phyloP scores from a whole-genome alignment of 1,140 invertebrate species.

The Pogonus chalceus region DNA sequence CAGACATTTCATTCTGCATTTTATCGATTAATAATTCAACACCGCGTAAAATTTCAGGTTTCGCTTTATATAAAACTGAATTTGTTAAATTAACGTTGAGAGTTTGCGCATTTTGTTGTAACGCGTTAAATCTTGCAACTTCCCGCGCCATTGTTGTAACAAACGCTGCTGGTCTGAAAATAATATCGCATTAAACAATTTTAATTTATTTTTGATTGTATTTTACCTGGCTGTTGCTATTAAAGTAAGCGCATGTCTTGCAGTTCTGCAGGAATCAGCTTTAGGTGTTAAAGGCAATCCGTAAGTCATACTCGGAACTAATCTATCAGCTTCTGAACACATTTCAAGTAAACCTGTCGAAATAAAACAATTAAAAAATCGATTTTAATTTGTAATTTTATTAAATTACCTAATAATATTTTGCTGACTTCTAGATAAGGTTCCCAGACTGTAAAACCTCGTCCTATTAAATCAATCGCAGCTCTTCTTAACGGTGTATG shows the following conservation, averaged over 20 bases:
- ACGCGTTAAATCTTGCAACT: slow-evolving; percentile 86
- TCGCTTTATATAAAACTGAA: slow-evolving; percentile 74
- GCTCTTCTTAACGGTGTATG: slow-evolving; percentile 86
- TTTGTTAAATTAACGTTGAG: slow-evolving; percentile 72
- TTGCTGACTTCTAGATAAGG: slow-evolving; percentile 95
- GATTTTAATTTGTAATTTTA: too few relatives aligned
- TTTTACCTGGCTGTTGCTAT: slow-evolving; percentile 80
- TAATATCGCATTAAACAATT: slow-evolving; percentile 1
- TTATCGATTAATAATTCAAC: slow-evolving; percentile 95
- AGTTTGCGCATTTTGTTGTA: slow-evolving; percentile 83
- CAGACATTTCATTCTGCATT: slow-evolving; percentile 90
- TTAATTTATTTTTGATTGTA: not conserved
- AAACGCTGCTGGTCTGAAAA: slow-evolving; percentile 75
- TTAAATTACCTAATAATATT: slow-evolving; percentile 56
- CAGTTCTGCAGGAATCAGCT: slow-evolving; percentile 93
- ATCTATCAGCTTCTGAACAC: slow-evolving; percentile 58
- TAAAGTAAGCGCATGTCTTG: slow-evolving; percentile 85
- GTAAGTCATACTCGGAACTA: slow-evolving; percentile 90
- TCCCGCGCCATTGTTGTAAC: slow-evolving; percentile 97
- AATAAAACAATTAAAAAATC: not conserved
- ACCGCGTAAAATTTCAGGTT: slow-evolving; percentile 87
- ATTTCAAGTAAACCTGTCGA: slow-evolving; percentile 75
- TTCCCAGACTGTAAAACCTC: slow-evolving; percentile 98
- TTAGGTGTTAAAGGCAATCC: slow-evolving; percentile 87
- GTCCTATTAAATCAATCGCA: slow-evolving; percentile 90